phyloP scores from a whole-genome alignment of 2,113 vertebrate species.

The Pteropus alecto region DNA sequence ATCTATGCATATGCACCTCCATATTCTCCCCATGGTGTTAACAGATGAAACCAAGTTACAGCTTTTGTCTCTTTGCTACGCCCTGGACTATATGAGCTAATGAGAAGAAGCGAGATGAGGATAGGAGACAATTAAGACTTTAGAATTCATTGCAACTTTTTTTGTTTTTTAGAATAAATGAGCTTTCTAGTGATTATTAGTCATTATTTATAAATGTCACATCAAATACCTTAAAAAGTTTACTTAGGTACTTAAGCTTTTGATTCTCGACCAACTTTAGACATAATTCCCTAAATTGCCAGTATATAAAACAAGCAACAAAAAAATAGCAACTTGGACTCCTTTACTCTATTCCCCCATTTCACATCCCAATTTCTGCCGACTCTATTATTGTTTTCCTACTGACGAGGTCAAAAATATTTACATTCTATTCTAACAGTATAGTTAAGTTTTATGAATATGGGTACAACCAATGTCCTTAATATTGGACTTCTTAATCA shows the following conservation, averaged over 20 bases:
- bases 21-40: neutral
- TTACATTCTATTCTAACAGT: neutral
- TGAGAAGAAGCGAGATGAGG: neutral
- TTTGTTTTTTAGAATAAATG: neutral
- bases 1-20: neutral
- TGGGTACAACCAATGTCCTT: neutral
- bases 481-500: neutral
- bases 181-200: neutral
- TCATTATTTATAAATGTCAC: neutral
- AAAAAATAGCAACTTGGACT: neutral
- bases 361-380: neutral
- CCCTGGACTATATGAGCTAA: neutral
- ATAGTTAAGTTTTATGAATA: neutral
- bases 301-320: neutral
- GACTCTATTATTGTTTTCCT: neutral
- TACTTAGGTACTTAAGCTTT: neutral
- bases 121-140: neutral
- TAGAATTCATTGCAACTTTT: neutral
- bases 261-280: neutral
- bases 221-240: neutral
- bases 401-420: neutral
- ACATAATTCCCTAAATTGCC: neutral
- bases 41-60: neutral
- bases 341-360: neutral
- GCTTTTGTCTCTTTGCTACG: neutral